Evolutionary conservation across 2,797 vertebrate genomes (phyloP).

Genomic region (Discoglossus pictus): DNA sequence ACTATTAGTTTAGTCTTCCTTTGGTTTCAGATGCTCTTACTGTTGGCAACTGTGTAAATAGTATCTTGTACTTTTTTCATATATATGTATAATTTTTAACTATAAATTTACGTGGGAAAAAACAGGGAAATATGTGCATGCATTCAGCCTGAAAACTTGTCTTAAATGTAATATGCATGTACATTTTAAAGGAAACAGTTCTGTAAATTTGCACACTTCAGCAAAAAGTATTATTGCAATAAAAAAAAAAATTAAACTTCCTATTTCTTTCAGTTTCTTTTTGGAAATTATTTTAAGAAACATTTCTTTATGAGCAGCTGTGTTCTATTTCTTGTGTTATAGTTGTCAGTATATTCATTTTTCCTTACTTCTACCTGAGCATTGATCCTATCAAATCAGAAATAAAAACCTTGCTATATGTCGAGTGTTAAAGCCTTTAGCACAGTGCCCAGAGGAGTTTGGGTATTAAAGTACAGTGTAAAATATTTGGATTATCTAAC

Average conservation of each 20-base stretch:
- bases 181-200: constrained; percentile 63
- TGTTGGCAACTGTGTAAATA: constrained; percentile 53
- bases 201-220: constrained; percentile 62
- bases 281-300: no score
- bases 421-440: no score
- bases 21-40: constrained; percentile 55
- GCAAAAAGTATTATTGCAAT: constrained; percentile 56
- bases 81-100: constrained; percentile 55
- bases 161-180: constrained; percentile 72
- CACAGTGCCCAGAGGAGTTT: no score
- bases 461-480: no score
- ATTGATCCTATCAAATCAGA: no score
- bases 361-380: no score
- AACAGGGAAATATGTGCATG: constrained; percentile 73
- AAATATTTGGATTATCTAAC: no score
- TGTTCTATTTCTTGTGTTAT: no score
- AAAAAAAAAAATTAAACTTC: constrained; percentile 30
- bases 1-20: constrained; percentile 61
- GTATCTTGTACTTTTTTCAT: constrained; percentile 55
- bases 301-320: no score
- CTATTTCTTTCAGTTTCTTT: constrained; percentile 23
- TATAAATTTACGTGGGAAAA: constrained; percentile 48
- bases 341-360: no score
- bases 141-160: constrained; percentile 54
- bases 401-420: no score